Evolutionary conservation across 2,888 invertebrate genomes (phyloP), one percentile per base, ranked within the genome.

Genomic region (Chironomus tentans): DNA sequence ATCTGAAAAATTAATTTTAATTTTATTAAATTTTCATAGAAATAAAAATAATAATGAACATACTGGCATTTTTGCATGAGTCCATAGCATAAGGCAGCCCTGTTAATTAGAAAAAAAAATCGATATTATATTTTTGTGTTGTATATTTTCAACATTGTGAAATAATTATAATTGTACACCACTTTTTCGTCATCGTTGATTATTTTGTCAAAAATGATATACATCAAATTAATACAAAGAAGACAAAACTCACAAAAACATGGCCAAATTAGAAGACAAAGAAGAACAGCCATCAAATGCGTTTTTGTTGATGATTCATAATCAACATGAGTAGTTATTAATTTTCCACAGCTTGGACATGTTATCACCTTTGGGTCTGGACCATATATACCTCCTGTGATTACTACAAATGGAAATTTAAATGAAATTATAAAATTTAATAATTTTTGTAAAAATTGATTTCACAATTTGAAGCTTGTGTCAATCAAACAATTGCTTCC

Each of bases 341-440:
- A 78, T 12, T 79, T 78, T 1, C 79, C 80, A 76, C 85, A 85
- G 22, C 81, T 77, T 2, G 85, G 84, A 77, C 85, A 85, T 0
- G 73, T 79, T 78, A 83, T 76, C 2, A 77, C 38, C 77, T 81
- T 81, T 7, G 82, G 77, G 6, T 82, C 80, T 0, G 82, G 80
- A 10, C 83, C 84, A 69, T 82, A 80, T 12, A 76, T 7, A n/a
- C 48, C 28, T 3, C 24, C 61, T 21, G 46, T 22, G 13, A 77
- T 72, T 15, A 72, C 72, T 28, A 28, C 3, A 24, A 24, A 24
- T 3, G 22, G 22, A 3, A 24, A 24, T 24, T 24, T 24, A 24
- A 24, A 24, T n/a, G n/a, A n/a, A n/a, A n/a, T n/a, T n/a, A n/a
- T n/a, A n/a, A n/a, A n/a, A n/a, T n/a, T n/a, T n/a, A n/a, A n/a